These are phyloP conservation scores for Tetropium fuscum DNA, from an alignment of 2,888 invertebrate genomes.

Conservation along the genomic window DNA sequence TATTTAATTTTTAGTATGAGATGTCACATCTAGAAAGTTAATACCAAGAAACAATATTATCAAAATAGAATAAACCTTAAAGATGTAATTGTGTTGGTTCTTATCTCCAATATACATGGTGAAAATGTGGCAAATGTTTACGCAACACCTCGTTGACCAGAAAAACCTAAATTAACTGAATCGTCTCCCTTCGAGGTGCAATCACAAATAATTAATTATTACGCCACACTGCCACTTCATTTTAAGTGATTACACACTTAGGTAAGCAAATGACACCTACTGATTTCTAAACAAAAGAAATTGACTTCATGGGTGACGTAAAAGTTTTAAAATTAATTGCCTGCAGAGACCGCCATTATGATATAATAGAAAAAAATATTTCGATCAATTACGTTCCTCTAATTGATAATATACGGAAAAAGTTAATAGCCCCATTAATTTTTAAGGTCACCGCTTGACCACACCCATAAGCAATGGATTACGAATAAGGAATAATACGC, in stretches of 20 bases:
- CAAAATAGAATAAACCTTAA: too few relatives aligned
- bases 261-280: conserved; percentile 1
- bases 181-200: neutral
- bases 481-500: conserved; percentile 11
- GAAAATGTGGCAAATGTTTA: too few relatives aligned
- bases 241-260: conserved; percentile 2
- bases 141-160: too few relatives aligned
- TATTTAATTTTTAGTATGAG: too few relatives aligned
- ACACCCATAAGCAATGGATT: conserved; percentile 1
- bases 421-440: conserved; percentile 19
- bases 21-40: too few relatives aligned
- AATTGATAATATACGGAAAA: conserved; percentile 10
- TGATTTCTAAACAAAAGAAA: neutral
- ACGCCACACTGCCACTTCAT: neutral
- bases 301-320: conserved; percentile 5
- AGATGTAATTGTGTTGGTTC: too few relatives aligned
- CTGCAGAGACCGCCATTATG: neutral
- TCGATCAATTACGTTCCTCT: neutral
- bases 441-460: conserved; percentile 6
- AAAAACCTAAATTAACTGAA: too few relatives aligned
- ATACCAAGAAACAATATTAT: too few relatives aligned
- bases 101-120: too few relatives aligned
- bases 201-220: neutral
- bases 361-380: neutral
- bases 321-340: conserved; percentile 6